phyloP scores from a whole-genome alignment of 2,113 vertebrate species.

The Sceloporus tristichus region DNA sequence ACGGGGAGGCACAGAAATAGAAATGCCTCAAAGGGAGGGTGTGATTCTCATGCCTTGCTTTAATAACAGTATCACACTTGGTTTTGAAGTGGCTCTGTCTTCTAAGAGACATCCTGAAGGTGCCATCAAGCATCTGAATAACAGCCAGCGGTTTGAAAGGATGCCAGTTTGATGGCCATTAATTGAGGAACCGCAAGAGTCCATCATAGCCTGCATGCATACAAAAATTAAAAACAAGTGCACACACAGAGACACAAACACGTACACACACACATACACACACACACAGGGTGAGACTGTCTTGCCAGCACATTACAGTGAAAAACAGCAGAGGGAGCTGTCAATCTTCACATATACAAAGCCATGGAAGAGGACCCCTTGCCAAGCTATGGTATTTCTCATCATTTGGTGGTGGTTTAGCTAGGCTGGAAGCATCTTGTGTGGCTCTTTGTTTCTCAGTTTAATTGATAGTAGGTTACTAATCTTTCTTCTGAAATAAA shows the following conservation, averaged over 20 bases:
- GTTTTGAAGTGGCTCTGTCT: constrained; percentile 58
- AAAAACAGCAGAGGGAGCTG: constrained; percentile 78
- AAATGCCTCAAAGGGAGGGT: constrained; percentile 59
- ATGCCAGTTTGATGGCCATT: constrained; percentile 63
- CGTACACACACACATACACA: constrained; percentile 53
- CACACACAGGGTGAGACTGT: constrained; percentile 41
- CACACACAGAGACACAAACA: not conserved
- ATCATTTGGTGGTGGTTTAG: not conserved
- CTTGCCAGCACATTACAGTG: constrained; percentile 31
- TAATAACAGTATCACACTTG: constrained; percentile 65
- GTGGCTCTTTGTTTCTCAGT: not conserved
- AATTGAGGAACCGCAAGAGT: constrained; percentile 64
- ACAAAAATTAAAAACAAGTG: constrained; percentile 26
- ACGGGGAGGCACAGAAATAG: constrained; percentile 69
- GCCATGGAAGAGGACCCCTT: fast-evolving
- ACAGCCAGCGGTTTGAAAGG: constrained; percentile 59
- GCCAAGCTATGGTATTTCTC: not conserved
- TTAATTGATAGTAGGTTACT: not conserved
- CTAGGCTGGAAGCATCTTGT: not conserved
- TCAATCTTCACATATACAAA: constrained; percentile 70
- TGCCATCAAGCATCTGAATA: constrained; percentile 60
- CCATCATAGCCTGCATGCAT: constrained; percentile 38
- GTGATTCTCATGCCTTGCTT: constrained; percentile 63
- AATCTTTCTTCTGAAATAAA: fast-evolving
- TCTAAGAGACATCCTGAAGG: constrained; percentile 68